Base-by-base conservation (phyloP, 2,888 invertebrate genomes). In the Hemaris fuciformis region DNA sequence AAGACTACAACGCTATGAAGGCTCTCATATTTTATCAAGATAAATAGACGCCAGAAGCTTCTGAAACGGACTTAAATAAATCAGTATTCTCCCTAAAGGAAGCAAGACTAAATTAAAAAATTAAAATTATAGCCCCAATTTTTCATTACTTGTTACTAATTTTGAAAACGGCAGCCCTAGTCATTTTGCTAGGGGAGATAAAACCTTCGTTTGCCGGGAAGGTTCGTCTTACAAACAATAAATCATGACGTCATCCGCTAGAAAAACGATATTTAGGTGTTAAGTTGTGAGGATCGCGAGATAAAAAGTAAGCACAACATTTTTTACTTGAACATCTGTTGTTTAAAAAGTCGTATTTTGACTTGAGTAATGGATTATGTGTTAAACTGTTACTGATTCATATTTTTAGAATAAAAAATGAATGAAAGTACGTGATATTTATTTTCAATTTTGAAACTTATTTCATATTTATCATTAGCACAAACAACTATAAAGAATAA, bases 191-290 rank as follows among this genome's bases (percentile, higher is more conserved):
- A 76, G 89, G 89, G 89, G 87, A 89, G 89, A 89, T 89, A 88
- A 87, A 81, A 85, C 80, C 81, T 81, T 76, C 75, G 82, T 84
- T 83, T 80, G 80, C 75, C 68, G 60, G 70, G 69, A 65, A 59
- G 75, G 83, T 80, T 91, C 88, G 82, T 86, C 83, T 91, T 88
- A 87, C 91, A 76, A 79, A 85, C 80, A 82, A 89, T 91, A 89
- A 89, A 91, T 91, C 87, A 85, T 78, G 68, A 70, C 74, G 80
- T 84, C 86, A 86, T 87, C 85, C 86, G 83, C 82, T 82, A 81
- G 82, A 83, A 85, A 86, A 83, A 83, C 76, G 83, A 83, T 79
- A 79, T 75, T 79, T 81, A 84, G 85, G 87, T 88, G 88, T 86
- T 85, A 88, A 88, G 77, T 84, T 81, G 73, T 78, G 71, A 75